A percentile compares a stretch with the other conserved stretches of the same genome.
phyloP scores from a whole-genome alignment of 2,888 invertebrate species.

The Euproctis similis region DNA sequence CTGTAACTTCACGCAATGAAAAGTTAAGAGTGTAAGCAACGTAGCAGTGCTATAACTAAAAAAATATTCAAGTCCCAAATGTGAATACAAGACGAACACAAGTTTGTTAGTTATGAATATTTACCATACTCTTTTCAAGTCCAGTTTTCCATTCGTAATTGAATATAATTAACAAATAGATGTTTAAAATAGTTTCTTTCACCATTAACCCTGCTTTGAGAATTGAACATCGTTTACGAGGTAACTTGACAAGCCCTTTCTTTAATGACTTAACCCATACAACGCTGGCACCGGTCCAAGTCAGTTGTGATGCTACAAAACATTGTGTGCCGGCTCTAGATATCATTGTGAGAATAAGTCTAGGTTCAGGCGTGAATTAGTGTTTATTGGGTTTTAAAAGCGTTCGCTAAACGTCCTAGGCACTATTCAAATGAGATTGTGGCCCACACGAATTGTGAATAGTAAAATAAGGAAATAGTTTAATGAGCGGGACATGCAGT shows the following conservation, averaged over 20 bases:
- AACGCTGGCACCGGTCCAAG: conserved; percentile 38
- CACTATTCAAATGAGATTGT: conserved; percentile 18
- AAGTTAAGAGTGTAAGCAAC: too few relatives aligned
- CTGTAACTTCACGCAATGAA: too few relatives aligned
- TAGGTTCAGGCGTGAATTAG: conserved; percentile 39
- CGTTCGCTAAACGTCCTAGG: conserved; percentile 14
- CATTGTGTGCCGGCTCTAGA: conserved; percentile 38
- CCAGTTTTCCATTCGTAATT: too few relatives aligned
- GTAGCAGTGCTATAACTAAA: too few relatives aligned
- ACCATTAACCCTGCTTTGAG: too few relatives aligned
- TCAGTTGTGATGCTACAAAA: conserved; percentile 36
- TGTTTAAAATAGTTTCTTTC: too few relatives aligned
- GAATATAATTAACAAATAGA: too few relatives aligned
- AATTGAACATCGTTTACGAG: too few relatives aligned
- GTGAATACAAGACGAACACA: too few relatives aligned
- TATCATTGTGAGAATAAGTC: conserved; percentile 44
- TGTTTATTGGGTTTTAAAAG: conserved; percentile 36
- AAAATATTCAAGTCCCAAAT: too few relatives aligned
- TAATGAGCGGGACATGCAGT: conserved; percentile 5
- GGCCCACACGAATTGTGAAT: conserved; percentile 5
- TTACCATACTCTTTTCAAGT: too few relatives aligned
- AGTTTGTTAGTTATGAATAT: too few relatives aligned
- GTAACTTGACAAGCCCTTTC: conserved; percentile 19
- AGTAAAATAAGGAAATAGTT: conserved; percentile 4
- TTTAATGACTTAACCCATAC: conserved; percentile 28